Evolutionary conservation across 2,888 invertebrate genomes (phyloP).

Genomic region (Mimas tiliae): DNA sequence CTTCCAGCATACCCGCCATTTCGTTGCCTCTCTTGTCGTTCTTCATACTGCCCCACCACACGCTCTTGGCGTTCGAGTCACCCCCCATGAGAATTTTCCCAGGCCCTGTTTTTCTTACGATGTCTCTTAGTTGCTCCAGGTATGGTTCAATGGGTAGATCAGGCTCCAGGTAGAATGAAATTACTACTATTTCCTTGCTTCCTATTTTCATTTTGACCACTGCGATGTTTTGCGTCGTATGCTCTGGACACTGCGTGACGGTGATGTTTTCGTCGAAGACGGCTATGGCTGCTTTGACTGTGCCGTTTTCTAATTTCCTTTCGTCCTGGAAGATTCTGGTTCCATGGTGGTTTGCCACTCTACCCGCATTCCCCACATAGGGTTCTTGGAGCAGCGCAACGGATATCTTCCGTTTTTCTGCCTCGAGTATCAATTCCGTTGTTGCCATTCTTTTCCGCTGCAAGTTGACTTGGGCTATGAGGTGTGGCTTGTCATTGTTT

Average conservation of each 20-base stretch:
- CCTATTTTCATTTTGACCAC: neutral
- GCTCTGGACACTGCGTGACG: neutral
- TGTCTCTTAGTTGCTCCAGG: neutral
- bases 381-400: slow-evolving; percentile 28
- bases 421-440: neutral
- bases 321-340: slow-evolving; percentile 26
- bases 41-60: slow-evolving; percentile 33
- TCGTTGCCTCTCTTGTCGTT: slow-evolving; percentile 30
- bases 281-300: slow-evolving; percentile 27
- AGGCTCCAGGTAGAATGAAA: slow-evolving; percentile 32
- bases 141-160: slow-evolving; percentile 25
- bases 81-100: slow-evolving; percentile 30
- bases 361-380: slow-evolving; percentile 15
- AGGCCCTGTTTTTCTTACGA: neutral
- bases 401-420: neutral
- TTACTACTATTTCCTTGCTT: slow-evolving; percentile 4
- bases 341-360: neutral
- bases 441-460: neutral
- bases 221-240: slow-evolving; percentile 15
- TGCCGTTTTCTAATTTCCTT: neutral
- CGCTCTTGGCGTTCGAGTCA: slow-evolving; percentile 32
- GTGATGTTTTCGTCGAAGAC: slow-evolving; percentile 20
- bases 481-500: neutral
- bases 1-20: slow-evolving; percentile 16
- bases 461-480: neutral